These are phyloP conservation scores for Allygus modestus DNA, from an alignment of 2,888 invertebrate species.

Conservation along the genomic window DNA sequence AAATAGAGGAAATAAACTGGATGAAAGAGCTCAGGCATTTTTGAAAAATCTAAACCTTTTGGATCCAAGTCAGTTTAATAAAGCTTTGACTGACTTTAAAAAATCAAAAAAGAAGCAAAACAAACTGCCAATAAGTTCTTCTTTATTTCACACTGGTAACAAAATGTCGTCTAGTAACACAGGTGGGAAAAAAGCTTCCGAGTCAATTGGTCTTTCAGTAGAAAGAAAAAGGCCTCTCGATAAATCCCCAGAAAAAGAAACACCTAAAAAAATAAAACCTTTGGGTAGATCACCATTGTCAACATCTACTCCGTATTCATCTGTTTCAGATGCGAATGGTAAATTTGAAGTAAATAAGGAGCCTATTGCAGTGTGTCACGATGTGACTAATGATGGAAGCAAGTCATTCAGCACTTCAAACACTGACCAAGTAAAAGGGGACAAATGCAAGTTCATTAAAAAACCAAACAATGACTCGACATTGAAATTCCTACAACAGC, in stretches of 20 bases:
- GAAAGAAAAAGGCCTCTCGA: constrained; percentile 9
- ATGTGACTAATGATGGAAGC: background rate
- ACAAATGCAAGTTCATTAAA: background rate
- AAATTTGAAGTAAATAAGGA: background rate
- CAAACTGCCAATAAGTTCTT: background rate
- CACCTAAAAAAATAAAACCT: constrained; percentile 1
- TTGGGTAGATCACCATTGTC: background rate
- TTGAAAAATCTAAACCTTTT: constrained; percentile 11
- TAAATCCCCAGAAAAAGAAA: background rate
- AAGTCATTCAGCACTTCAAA: background rate
- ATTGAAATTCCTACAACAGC: background rate
- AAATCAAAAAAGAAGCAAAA: background rate
- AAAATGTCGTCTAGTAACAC: background rate
- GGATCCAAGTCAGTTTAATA: background rate
- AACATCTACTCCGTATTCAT: constrained; percentile 29
- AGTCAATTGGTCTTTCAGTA: background rate
- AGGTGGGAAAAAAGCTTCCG: too few species aligned
- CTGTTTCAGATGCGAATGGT: background rate
- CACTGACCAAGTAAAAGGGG: background rate
- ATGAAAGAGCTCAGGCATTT: constrained; percentile 16
- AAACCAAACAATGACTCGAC: background rate
- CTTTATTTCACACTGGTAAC: background rate
- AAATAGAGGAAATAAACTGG: background rate
- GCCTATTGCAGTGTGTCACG: background rate
- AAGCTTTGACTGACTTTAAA: constrained; percentile 10